Conservation (phyloP, 1,140 invertebrate genomes). For the Zaprionus vittiger region DNA sequence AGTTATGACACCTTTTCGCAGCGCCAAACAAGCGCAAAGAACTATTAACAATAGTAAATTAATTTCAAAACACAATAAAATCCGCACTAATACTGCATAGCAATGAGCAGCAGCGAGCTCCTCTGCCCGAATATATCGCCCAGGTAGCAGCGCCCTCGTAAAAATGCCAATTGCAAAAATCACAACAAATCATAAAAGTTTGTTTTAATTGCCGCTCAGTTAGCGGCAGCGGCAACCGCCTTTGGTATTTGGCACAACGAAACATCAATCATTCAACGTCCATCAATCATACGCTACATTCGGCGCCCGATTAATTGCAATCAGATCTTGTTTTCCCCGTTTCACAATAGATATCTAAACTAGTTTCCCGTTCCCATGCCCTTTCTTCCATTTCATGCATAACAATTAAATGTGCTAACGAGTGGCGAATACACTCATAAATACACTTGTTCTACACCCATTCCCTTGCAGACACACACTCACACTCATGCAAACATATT, state of each 20-base stretch:
- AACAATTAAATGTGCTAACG: neutral
- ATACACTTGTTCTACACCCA: conserved; percentile 9
- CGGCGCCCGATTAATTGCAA: conserved; percentile 2
- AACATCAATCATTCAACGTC: conserved; percentile 57
- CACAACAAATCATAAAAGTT: conserved; percentile 80
- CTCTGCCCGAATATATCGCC: conserved; percentile 3
- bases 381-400: neutral
- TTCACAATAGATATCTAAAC: neutral
- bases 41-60: conserved; percentile 75
- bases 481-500: conserved; percentile 58
- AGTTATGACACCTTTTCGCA: conserved; percentile 67
- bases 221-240: conserved; percentile 26
- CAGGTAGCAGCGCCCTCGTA: conserved; percentile 71
- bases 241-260: conserved; percentile 36
- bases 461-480: conserved; percentile 29
- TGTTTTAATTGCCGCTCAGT: conserved; percentile 62
- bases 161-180: conserved; percentile 77
- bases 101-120: conserved; percentile 40
- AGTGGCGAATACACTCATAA: conserved; percentile 20
- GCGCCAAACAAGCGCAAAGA: conserved; percentile 26
- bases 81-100: conserved; percentile 64
- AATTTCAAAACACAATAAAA: conserved; percentile 74
- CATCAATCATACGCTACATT: conserved; percentile 42
- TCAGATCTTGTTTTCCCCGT: neutral
- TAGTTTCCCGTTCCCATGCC: neutral